These are phyloP conservation scores for Molossus molossus DNA, from an alignment of 2,797 vertebrate species.

Conservation along the genomic window DNA sequence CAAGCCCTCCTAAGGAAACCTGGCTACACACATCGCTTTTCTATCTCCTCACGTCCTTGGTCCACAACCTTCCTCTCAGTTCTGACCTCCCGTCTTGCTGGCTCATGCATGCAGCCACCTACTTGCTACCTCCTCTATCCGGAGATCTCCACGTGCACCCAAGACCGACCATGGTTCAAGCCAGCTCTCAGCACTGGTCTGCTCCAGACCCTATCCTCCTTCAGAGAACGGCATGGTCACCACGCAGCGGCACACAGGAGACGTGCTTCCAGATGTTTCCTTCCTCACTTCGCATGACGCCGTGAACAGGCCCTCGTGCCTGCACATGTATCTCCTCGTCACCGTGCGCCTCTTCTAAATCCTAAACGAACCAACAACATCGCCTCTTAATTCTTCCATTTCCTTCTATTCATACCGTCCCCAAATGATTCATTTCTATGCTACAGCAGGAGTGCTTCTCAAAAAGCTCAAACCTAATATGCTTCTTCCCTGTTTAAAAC, in stretches of 20 bases:
- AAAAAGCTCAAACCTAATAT: neutral
- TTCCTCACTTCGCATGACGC: neutral
- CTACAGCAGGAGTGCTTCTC: neutral
- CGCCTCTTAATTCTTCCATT: neutral
- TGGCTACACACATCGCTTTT: neutral
- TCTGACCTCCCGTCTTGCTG: neutral
- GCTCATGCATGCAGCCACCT: neutral
- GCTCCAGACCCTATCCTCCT: neutral
- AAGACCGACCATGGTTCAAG: neutral
- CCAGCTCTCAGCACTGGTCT: neutral
- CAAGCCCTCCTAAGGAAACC: too few species aligned
- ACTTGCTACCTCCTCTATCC: neutral
- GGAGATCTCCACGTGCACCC: neutral
- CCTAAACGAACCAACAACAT: fast-evolving
- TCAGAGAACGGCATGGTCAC: neutral
- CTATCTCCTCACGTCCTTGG: neutral
- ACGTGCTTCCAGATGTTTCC: neutral
- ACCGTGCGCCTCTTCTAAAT: neutral
- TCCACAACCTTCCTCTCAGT: neutral
- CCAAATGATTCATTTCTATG: neutral
- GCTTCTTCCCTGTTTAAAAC: neutral
- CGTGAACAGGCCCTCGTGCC: neutral
- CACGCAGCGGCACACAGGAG: neutral
- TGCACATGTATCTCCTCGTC: neutral
- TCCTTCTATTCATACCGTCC: neutral